Conservation (phyloP, 2,888 invertebrate species). For the Idaea dimidiata region DNA sequence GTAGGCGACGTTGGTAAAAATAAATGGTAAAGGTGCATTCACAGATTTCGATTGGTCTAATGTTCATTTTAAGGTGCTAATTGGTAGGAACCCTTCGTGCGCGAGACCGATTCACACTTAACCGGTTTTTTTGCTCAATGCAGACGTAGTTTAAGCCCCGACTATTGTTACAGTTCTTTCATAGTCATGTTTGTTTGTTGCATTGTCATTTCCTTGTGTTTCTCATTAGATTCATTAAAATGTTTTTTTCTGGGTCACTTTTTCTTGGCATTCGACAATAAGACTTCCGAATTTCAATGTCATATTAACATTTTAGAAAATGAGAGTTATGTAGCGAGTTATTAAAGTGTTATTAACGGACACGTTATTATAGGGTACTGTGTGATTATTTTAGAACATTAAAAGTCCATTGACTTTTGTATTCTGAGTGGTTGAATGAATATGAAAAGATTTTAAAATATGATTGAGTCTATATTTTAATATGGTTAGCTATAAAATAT, state of each 20-base stretch:
- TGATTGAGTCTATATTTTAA: too few relatives aligned
- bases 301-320: not conserved
- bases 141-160: conserved; percentile 13
- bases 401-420: not conserved
- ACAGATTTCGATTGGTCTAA: too few relatives aligned
- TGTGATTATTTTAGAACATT: too few relatives aligned
- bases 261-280: conserved; percentile 15
- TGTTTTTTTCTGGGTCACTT: conserved; percentile 23
- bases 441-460: too few relatives aligned
- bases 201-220: conserved; percentile 36
- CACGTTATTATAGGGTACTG: not conserved
- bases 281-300: conserved; percentile 3
- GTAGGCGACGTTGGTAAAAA: too few relatives aligned
- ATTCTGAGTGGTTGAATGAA: not conserved
- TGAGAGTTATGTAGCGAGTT: not conserved
- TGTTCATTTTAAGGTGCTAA: too few relatives aligned
- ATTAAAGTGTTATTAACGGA: not conserved
- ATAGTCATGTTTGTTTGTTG: conserved; percentile 40
- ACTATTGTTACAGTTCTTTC: conserved; percentile 37
- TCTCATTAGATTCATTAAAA: conserved; percentile 20
- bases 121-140: too few relatives aligned
- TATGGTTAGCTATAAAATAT: too few relatives aligned
- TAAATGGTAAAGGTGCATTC: too few relatives aligned
- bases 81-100: too few relatives aligned
- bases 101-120: too few relatives aligned